Percentiles rank a stretch among this genome's conserved stretches.
Conservation (phyloP, 2,888 invertebrate species). For the Theodoxus fluviatilis region DNA sequence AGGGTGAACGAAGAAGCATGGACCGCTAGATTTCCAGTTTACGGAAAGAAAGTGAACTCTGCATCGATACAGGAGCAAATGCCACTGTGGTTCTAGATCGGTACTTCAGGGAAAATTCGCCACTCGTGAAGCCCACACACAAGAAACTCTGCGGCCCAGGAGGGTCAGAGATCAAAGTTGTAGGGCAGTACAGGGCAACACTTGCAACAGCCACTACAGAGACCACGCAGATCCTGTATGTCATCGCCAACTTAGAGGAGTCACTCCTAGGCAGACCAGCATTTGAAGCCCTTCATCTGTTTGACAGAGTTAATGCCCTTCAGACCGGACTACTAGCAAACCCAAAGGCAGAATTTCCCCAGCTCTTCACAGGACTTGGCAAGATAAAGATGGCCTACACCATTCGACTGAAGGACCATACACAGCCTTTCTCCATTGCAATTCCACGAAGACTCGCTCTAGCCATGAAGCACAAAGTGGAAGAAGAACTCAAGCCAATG, state of each 20-base stretch:
- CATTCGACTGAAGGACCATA: too few species aligned
- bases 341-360: too few species aligned
- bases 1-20: neutral
- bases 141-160: constrained; percentile 9
- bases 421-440: too few species aligned
- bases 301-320: too few species aligned
- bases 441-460: neutral
- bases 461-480: too few species aligned
- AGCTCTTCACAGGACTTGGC: too few species aligned
- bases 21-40: neutral
- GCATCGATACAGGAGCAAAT: constrained; percentile 18
- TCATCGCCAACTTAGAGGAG: neutral
- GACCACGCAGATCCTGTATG: neutral
- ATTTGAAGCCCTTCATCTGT: too few species aligned
- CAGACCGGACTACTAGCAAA: too few species aligned
- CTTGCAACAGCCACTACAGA: neutral
- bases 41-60: too few species aligned
- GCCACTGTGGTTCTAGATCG: constrained; percentile 13
- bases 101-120: constrained; percentile 8
- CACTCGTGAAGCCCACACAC: constrained; percentile 9
- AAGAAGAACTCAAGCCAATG: neutral
- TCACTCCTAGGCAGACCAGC: too few species aligned
- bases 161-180: neutral
- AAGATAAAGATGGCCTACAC: too few species aligned
- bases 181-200: neutral